phyloP scores from a whole-genome alignment of 2,113 vertebrate species.

The Cyprinus carpio region DNA sequence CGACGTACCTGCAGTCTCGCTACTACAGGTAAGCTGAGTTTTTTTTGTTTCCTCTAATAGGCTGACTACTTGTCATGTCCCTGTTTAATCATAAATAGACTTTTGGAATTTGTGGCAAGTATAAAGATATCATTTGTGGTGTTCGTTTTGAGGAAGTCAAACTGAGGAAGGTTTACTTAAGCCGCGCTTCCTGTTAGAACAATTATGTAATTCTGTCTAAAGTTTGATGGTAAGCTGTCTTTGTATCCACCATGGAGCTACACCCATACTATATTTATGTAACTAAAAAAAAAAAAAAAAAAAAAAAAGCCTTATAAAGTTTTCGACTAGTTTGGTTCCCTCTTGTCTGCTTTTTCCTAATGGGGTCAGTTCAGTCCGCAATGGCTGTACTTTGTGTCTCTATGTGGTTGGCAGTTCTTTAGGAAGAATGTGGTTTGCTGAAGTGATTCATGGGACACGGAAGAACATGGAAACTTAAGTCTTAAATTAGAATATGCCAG shows the following conservation, averaged over 20 bases:
- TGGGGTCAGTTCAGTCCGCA: background rate
- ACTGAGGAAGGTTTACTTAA: conserved; percentile 10
- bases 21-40: conserved; percentile 82
- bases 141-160: background rate
- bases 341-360: background rate
- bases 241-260: conserved; percentile 1
- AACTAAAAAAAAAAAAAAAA: background rate
- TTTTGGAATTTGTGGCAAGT: conserved; percentile 10
- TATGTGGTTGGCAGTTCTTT: background rate
- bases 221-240: conserved; percentile 23
- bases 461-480: background rate
- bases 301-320: conserved; percentile 15
- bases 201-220: conserved; percentile 54
- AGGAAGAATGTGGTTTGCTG: background rate
- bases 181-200: conserved; percentile 1
- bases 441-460: background rate
- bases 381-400: background rate
- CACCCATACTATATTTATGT: conserved; percentile 35
- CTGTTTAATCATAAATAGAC: background rate
- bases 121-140: background rate
- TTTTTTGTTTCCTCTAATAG: background rate
- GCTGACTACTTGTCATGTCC: background rate
- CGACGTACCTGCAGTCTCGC: conserved; percentile 77
- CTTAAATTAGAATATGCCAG: conserved; percentile 3
- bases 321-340: conserved; percentile 16